A percentile compares a stretch with the other conserved stretches of the same genome.
phyloP scores from a whole-genome alignment of 2,797 vertebrate genomes.

The Spondyliosoma cantharus region DNA sequence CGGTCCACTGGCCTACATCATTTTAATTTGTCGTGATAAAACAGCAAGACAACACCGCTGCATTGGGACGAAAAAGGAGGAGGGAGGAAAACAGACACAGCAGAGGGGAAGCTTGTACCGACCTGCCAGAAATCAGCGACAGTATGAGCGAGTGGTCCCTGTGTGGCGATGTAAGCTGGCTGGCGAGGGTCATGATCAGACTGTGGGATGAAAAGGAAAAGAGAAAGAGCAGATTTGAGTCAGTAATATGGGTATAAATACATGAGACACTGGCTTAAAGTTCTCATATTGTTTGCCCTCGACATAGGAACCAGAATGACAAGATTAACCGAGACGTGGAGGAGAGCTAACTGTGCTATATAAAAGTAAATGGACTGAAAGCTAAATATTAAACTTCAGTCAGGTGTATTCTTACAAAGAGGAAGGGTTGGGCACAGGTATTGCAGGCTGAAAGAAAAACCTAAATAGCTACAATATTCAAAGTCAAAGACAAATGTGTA shows the following conservation, averaged over 20 bases:
- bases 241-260: neutral
- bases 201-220: conserved; percentile 72
- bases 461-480: no score
- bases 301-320: neutral
- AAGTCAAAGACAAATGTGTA: neutral
- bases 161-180: conserved; percentile 96
- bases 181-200: conserved; percentile 97
- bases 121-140: conserved; percentile 99
- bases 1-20: neutral
- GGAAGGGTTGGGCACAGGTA: neutral
- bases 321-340: neutral
- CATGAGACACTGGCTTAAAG: neutral
- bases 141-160: conserved; percentile 94
- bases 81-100: neutral
- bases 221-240: neutral
- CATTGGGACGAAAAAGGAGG: neutral
- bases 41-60: neutral
- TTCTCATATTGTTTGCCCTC: neutral
- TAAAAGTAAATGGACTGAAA: no score
- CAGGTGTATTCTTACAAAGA: neutral
- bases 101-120: conserved; percentile 35
- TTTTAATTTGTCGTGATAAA: conserved; percentile 6
- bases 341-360: neutral
- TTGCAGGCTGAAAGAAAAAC: neutral
- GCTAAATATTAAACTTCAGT: no score